Base-by-base conservation (phyloP, 2,113 vertebrate genomes). In the Cheirogaleus medius region DNA sequence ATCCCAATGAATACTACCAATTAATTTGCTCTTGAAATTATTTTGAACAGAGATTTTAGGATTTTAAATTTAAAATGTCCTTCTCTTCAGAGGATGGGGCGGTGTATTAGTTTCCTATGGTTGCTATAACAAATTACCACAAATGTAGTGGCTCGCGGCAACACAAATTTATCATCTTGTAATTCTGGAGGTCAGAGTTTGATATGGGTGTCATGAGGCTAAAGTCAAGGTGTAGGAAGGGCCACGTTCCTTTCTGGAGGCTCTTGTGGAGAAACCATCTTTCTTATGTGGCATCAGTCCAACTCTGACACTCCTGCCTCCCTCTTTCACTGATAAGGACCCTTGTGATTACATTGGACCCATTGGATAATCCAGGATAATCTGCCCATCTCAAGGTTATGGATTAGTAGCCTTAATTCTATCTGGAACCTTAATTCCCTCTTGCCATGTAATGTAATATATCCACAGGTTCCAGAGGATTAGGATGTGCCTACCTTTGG, bases 331-430 rank as follows among this genome's bases (percentile, higher is more conserved):
- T 95, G 78, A 58, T 60, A 52, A 69, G 25, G 73, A 78, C 27
- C 29, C 34, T 63, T 73, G 74, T 87, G 90, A 92, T 90, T 69
- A 85, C 90, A 60, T 3, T 77, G 44, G 77, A 14, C 27, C 88
- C 78, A 64, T 8, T 0, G 3, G 52, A 47, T 91, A 84, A 91
- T 96, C 73, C 54, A 87, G 64, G 37, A 92, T 92, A 73, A 96
- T 92, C 76, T 85, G 11, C 42, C 27, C 49, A 84, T 94, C 58
- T 95, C 37, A 69, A 66, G 29, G 42, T 85, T 91, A 86, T 18
- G 94, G 86, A 87, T 94, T 90, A 91, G 64, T 29, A 84, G 49
- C 14, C 60, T 85, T 88, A 94, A 96, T 90, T 77, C 18, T 20
- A 84, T 63, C 42, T 84, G 71, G 49, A 90, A 66, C 6, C 37